These are phyloP conservation scores for Hemitrygon akajei DNA, from an alignment of 2,797 vertebrate genomes.

Conservation along the genomic window DNA sequence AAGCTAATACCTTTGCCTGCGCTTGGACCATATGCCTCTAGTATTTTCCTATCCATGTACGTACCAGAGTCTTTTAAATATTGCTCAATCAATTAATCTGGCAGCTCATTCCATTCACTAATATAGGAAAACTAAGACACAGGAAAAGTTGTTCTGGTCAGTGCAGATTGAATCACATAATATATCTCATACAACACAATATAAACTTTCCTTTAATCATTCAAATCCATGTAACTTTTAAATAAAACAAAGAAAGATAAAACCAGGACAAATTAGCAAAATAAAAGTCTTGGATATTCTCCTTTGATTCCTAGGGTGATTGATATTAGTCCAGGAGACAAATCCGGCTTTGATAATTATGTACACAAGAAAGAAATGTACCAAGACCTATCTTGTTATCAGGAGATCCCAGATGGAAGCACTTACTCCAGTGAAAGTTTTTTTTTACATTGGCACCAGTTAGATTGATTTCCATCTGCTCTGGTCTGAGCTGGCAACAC, in stretches of 20 bases:
- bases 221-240: background rate
- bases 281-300: background rate
- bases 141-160: background rate
- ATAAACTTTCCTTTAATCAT: background rate
- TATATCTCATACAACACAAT: background rate
- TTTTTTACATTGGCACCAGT: constrained; percentile 19
- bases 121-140: background rate
- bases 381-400: background rate
- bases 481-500: background rate
- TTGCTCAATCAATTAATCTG: too few relatives aligned
- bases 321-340: background rate
- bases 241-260: background rate
- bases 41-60: background rate
- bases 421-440: constrained; percentile 8
- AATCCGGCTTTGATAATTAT: background rate
- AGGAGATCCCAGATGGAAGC: constrained; percentile 28
- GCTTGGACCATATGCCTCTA: too few relatives aligned
- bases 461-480: constrained; percentile 1
- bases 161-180: background rate
- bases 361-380: background rate
- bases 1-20: too few relatives aligned
- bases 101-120: too few relatives aligned
- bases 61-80: background rate
- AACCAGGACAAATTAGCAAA: background rate
- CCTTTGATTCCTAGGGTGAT: background rate